Evolutionary conservation across 23 tunicate species (phyloP).

Genomic region (Halocynthia roretzi): DNA sequence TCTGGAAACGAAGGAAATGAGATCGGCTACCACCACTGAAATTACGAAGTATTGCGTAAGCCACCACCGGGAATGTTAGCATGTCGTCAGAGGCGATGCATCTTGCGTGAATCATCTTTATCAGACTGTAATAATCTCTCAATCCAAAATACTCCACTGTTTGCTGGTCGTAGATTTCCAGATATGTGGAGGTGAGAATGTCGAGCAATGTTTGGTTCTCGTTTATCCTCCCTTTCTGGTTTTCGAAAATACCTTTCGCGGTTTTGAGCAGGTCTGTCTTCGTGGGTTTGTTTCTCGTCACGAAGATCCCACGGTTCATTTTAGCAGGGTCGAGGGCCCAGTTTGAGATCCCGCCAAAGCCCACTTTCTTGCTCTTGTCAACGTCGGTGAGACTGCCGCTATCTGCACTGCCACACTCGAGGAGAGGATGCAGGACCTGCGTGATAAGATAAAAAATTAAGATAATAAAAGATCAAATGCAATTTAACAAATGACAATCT

Average conservation of each 20-base stretch:
- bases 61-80: conserved; percentile 4
- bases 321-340: conserved; percentile 94
- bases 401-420: conserved; percentile 28
- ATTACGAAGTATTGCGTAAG: conserved; percentile 40
- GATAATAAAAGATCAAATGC: no score
- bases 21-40: conserved; percentile 38
- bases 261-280: conserved; percentile 57
- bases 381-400: conserved; percentile 5
- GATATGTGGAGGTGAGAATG: conserved; percentile 38
- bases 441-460: not conserved
- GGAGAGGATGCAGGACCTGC: conserved; percentile 55
- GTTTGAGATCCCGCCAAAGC: conserved; percentile 88
- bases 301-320: conserved; percentile 89
- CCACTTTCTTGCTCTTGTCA: conserved; percentile 27
- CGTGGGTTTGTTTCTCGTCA: conserved; percentile 62
- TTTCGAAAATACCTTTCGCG: conserved; percentile 67
- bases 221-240: conserved; percentile 35
- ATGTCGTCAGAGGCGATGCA: conserved; percentile 19
- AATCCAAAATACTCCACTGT: conserved; percentile 69
- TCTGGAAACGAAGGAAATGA: conserved; percentile 16
- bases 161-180: conserved; percentile 41
- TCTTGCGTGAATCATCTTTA: conserved; percentile 51
- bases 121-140: conserved; percentile 64
- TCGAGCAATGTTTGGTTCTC: conserved; percentile 10
- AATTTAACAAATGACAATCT: no score